Base-by-base conservation (phyloP, 2,888 invertebrate genomes). In the Trichogramma dendrolimi region DNA sequence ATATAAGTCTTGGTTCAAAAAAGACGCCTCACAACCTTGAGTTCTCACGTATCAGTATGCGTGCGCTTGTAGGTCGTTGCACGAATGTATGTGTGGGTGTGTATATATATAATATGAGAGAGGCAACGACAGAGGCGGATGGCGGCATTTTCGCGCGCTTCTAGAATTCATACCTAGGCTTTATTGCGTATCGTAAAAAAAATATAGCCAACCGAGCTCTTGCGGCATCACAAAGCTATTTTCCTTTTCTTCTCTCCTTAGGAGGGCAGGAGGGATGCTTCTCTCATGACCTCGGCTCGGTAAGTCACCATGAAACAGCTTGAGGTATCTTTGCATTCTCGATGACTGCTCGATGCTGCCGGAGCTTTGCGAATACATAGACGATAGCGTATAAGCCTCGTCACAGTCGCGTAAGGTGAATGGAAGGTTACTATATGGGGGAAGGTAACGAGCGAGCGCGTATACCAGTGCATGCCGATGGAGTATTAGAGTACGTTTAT, bases 261-360 rank as follows among this genome's bases (percentile, higher is more conserved):
- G 27, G 27, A 27, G 27, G 27, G 27, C 27, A 3, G 27, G 27
- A 27, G 51, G 44, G 51, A 49, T 49, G 58, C 40, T 42, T 53
- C 38, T 14, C 40, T 51, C 42, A 11, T 57, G 40, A 46, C 14
- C 50, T 48, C 50, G 42, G 6, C 58, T 14, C 53, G 61, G 61
- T 60, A 64, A 64, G 64, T 64, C 64, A 64, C 49, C 58, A 55
- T 62, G 60, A 64, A 62, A 62, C 65, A 62, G 62, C 65, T 65
- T 65, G 65, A 65, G 62, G 62, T 65, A 62, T 65, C 65, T 62
- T 65, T 61, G 62, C 65, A 63, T 63, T 60, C 48, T 56, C 56
- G 62, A 63, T 63, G 61, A 53, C 58, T 47, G 43, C 14, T 43
- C 50, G 43, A 51, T 8, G 53, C 49, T 7, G 44, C 52, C 40